phyloP scores from a whole-genome alignment of 2,888 invertebrate genomes.

The Callyntrura sp. region DNA sequence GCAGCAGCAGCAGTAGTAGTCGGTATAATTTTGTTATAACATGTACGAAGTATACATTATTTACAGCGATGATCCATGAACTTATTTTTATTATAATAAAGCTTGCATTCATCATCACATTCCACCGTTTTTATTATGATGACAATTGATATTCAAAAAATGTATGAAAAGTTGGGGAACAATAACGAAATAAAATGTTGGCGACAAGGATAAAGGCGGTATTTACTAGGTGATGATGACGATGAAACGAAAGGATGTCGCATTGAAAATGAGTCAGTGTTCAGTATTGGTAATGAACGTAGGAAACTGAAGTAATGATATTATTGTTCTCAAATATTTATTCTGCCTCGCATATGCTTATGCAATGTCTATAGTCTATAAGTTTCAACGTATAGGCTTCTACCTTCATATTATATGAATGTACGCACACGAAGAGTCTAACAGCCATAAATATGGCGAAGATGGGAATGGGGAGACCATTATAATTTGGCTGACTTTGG shows the following conservation, averaged over 20 bases:
- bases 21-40: too few species aligned
- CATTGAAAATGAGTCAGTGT: slow-evolving; percentile 66
- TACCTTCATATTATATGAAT: too few species aligned
- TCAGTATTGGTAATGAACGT: slow-evolving; percentile 48
- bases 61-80: slow-evolving; percentile 58
- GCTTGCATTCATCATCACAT: slow-evolving; percentile 41
- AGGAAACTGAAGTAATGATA: slow-evolving; percentile 51
- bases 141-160: slow-evolving; percentile 71
- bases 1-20: too few species aligned
- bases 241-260: slow-evolving; percentile 71
- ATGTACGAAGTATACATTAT: slow-evolving; percentile 18
- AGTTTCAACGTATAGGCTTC: too few species aligned
- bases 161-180: slow-evolving; percentile 52
- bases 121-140: slow-evolving; percentile 41
- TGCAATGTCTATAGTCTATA: neutral
- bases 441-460: neutral
- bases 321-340: slow-evolving; percentile 57
- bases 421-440: neutral
- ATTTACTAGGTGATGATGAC: slow-evolving; percentile 44
- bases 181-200: slow-evolving; percentile 43
- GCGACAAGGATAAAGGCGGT: slow-evolving; percentile 45
- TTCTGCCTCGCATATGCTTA: neutral
- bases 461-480: neutral
- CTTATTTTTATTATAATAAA: slow-evolving; percentile 57
- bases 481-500: slow-evolving; percentile 20